phyloP scores from a whole-genome alignment of 2,113 vertebrate species.

The Microcebus lehilahytsara region DNA sequence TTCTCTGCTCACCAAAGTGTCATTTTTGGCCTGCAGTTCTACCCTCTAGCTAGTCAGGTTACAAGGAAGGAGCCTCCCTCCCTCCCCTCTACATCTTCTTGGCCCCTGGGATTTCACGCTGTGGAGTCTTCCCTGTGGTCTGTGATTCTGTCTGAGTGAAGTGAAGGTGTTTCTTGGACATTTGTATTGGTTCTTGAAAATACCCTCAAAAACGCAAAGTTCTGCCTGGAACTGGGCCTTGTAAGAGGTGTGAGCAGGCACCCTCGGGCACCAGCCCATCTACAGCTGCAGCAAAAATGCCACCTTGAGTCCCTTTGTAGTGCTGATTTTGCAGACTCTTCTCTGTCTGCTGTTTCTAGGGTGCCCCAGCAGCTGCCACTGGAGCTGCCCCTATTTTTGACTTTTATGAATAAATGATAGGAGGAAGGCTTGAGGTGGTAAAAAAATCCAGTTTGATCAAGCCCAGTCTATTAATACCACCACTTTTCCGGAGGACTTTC shows the following conservation, averaged over 20 bases:
- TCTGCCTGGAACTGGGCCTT: not conserved
- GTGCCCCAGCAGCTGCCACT: not conserved
- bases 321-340: not conserved
- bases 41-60: not conserved
- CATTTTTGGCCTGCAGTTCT: not conserved
- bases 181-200: not conserved
- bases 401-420: not conserved
- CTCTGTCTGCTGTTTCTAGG: slow-evolving; percentile 39
- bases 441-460: slow-evolving; percentile 35
- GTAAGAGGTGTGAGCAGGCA: not conserved
- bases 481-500: not conserved
- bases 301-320: not conserved
- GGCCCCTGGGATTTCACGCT: not conserved
- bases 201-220: not conserved
- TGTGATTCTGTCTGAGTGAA: not conserved
- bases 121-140: not conserved
- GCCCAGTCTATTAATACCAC: not conserved
- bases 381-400: not conserved
- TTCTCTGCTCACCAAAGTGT: not conserved
- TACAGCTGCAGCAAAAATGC: not conserved
- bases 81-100: not conserved
- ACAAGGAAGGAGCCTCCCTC: not conserved
- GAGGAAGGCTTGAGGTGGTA: not conserved
- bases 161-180: not conserved
- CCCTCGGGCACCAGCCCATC: not conserved